Base-by-base conservation (phyloP, 2,888 invertebrate species). In the Euzophera pinguis region DNA sequence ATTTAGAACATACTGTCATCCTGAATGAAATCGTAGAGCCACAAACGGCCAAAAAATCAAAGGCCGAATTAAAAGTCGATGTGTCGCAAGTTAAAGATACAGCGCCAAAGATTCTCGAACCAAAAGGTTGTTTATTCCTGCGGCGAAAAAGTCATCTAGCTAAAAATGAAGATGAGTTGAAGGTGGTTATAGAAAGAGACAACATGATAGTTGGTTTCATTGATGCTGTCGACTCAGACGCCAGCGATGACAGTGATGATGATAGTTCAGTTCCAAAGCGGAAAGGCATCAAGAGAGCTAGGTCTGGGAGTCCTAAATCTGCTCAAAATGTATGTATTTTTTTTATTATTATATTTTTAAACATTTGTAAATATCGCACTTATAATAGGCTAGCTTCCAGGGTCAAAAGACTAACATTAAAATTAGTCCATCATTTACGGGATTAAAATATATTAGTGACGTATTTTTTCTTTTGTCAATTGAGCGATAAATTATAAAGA, bases 131-230 rank as follows among this genome's bases (percentile, higher is more conserved):
- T 61, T 59, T 81, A 34, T 81, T 78, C 54, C 60, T 70, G 47
- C 75, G 82, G 47, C 76, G 84, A 7, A 83, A 78, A 66, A 71
- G 69, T 52, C 72, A 71, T 29, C 56, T 75, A 27, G 59, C 71
- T 34, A 76, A 73, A 53, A 78, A 74, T 48, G 80, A 80, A 53
- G 88, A 88, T 62, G 85, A 84, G 53, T 63, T 84, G 45, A 86
- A 83, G 60, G 82, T 90, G 14, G 80, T 86, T 2, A 89, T 90
- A 62, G 88, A 90, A 70, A 82, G 88, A 55, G 90, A 90, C 60
- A 90, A 89, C 61, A 89, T 89, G 88, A 80, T 88, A 16, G 84
- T 89, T 22, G 87, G 87, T 3, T 89, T 90, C 59, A 72, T 82
- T 37, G 90, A 89, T 56, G 79, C 84, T 3, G 67, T 81, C 3